Conservation (phyloP, 2,797 vertebrate genomes). For the Lagocephalus sceleratus region DNA sequence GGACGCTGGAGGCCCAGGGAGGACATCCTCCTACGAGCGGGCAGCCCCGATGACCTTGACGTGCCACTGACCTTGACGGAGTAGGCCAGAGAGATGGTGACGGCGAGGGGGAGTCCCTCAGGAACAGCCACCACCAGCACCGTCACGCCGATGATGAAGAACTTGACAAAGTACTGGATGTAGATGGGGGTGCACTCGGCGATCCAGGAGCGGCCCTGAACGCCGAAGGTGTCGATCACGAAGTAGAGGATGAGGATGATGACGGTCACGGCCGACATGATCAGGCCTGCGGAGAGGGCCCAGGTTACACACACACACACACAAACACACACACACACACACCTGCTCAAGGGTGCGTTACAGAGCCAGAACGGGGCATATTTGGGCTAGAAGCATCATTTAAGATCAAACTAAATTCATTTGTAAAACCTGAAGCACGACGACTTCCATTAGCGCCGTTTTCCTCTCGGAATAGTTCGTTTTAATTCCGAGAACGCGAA, state of each 20-base stretch:
- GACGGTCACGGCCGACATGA: constrained; percentile 94
- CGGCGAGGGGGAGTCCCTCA: constrained; percentile 91
- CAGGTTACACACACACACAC: not conserved
- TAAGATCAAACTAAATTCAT: too few species aligned
- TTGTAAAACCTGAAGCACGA: too few species aligned
- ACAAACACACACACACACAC: not conserved
- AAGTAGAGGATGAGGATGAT: constrained; percentile 95
- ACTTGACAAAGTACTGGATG: constrained; percentile 97
- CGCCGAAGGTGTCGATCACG: constrained; percentile 87
- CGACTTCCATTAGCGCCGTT: too few species aligned
- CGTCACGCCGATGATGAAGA: constrained; percentile 97
- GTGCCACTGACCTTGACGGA: constrained; percentile 86
- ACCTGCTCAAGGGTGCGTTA: too few species aligned
- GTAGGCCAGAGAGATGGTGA: constrained; percentile 96
- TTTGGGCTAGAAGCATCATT: too few species aligned
- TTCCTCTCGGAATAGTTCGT: too few species aligned
- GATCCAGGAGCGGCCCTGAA: constrained; percentile 82
- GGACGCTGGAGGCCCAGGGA: too few species aligned
- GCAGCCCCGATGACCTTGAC: too few species aligned
- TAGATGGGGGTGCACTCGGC: constrained; percentile 92
- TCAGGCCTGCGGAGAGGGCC: constrained; percentile 80
- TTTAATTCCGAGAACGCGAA: too few species aligned
- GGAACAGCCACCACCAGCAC: constrained; percentile 97
- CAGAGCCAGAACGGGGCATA: too few species aligned
- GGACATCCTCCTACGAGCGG: too few species aligned